Evolutionary conservation across 1,140 invertebrate species (phyloP).

Genomic region (Habropoda laboriosa): DNA sequence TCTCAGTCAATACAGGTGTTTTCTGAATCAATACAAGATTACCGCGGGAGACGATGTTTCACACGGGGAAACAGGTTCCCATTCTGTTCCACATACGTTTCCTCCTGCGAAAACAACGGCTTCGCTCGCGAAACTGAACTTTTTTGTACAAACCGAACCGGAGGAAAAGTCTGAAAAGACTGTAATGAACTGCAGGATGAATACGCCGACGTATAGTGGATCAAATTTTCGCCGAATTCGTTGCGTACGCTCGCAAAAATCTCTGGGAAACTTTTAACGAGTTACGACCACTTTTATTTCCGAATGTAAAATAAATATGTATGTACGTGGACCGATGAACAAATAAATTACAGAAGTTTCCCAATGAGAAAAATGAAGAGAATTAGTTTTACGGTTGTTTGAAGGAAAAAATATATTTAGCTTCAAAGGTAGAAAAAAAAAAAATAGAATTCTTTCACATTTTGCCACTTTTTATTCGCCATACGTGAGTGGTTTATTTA

Average conservation of each 20-base stretch:
- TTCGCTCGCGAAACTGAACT: conserved; percentile 11
- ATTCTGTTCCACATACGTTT: conserved; percentile 2
- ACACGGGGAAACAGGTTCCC: background rate
- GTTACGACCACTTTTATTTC: background rate
- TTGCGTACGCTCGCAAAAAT: conserved; percentile 3
- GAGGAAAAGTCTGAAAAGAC: conserved; percentile 32
- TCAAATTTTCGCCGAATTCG: conserved; percentile 31
- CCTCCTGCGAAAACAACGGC: conserved; percentile 1
- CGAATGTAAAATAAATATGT: background rate
- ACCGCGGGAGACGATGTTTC: conserved; percentile 4
- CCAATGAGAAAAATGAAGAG: no score
- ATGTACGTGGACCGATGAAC: background rate
- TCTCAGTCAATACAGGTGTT: no score
- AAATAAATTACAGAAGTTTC: background rate
- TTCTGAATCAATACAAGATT: background rate
- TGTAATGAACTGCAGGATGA: conserved; percentile 38
- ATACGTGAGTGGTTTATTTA: no score
- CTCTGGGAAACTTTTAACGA: background rate
- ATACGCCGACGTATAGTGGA: conserved; percentile 23
- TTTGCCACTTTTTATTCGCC: no score
- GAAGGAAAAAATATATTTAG: no score
- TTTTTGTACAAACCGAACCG: background rate
- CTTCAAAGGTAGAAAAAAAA: no score
- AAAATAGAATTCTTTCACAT: no score
- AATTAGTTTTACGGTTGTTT: no score